These are phyloP conservation scores for Xiphias gladius DNA, from an alignment of 2,113 vertebrate species.

Conservation along the genomic window DNA sequence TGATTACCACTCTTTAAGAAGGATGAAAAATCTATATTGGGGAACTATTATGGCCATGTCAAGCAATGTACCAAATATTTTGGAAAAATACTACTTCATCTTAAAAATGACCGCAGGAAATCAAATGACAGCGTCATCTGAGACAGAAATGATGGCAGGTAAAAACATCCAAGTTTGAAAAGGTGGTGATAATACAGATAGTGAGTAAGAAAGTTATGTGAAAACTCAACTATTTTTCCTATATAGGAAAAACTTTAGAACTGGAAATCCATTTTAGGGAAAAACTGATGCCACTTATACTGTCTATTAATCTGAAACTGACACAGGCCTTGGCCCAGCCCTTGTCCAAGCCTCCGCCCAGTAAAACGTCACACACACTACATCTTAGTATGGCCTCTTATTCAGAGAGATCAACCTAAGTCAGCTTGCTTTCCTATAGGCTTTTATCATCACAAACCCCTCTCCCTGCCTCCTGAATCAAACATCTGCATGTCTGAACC, in stretches of 20 bases:
- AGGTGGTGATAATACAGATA: neutral
- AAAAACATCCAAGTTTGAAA: neutral
- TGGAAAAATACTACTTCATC: neutral
- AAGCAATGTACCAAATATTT: neutral
- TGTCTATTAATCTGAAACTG: neutral
- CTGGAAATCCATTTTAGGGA: neutral
- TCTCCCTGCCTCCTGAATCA: slow-evolving; percentile 49
- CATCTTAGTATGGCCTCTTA: neutral
- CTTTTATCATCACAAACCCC: slow-evolving; percentile 41
- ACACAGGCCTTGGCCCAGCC: neutral
- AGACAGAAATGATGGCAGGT: neutral
- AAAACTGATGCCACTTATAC: slow-evolving; percentile 5
- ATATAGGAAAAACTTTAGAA: neutral
- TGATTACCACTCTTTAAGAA: neutral
- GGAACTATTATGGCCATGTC: neutral
- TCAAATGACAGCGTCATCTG: neutral
- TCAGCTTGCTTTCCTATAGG: slow-evolving; percentile 28
- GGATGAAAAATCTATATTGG: neutral
- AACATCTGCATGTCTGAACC: slow-evolving; percentile 60
- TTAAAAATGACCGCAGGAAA: neutral
- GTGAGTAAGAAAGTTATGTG: neutral
- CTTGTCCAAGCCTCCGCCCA: neutral
- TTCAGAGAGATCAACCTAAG: slow-evolving; percentile 22
- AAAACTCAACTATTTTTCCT: neutral
- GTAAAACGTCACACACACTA: neutral